Base-by-base conservation (phyloP, 2,797 vertebrate genomes). In the Bradypodion ventrale region DNA sequence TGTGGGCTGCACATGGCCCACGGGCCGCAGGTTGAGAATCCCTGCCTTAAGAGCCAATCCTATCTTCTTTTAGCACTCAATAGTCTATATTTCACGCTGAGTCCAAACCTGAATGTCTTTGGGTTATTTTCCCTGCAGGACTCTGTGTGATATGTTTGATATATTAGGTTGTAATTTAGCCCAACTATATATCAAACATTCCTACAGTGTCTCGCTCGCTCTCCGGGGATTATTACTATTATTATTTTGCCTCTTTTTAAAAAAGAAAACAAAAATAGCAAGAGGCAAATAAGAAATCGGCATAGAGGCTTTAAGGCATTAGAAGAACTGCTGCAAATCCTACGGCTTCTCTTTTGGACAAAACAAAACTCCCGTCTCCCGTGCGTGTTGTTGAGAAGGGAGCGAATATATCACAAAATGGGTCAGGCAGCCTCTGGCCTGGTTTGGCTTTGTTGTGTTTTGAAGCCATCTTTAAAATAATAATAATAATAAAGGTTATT, bases 101-200 rank as follows among this genome's bases (percentile, higher is more conserved):
- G 88, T 94, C 62, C 97, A 97, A 96, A 97, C 95, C 96, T 97
- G 96, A 97, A 98, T 96, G 97, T 96, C 97, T 98, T 94, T 97
- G 44, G 94, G 95, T 29, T 27, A n/a, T 68, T 40, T 32, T 16
- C n/a, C 49, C 96, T 99, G 98, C 98, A 97, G 96, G 98, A 95
- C 98, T 98, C 98, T 99, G 98, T 99, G 97, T 99, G 98, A 99
- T 99, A 99, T 99, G 98, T 99, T 99, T 99, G 98, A 99, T 99
- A 99, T 99, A 99, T 99, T 99, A 99, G 98, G 98, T 99, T 99
- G 98, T 99, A 98, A 98, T 98, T 99, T 97, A 97, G 97, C 98
- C 97, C 98, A 99, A 99, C 98, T 99, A 99, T 99, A 98, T 99
- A 99, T 99, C 98, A 99, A 99, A 98, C 98, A 99, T 99, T 99